phyloP scores from a whole-genome alignment of 1,140 invertebrate species.

The Cepaea nemoralis region DNA sequence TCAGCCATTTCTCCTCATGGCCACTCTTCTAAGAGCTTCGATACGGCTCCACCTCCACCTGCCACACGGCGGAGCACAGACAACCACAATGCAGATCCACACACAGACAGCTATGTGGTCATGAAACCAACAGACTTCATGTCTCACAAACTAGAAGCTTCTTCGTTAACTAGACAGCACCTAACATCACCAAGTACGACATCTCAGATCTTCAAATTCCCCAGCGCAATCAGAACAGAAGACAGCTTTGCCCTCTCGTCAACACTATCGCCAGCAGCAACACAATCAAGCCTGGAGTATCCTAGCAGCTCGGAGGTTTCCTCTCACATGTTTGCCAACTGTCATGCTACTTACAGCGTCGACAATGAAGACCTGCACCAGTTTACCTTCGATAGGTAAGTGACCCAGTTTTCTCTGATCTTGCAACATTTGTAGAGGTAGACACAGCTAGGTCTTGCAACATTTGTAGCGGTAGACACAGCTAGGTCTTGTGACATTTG shows the following conservation, averaged over 20 bases:
- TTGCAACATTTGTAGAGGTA: too few species aligned
- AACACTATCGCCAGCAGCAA: conserved; percentile 24
- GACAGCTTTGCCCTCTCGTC: conserved; percentile 22
- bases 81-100: background rate
- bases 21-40: background rate
- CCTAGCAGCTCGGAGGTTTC: conserved; percentile 50
- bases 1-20: too few species aligned
- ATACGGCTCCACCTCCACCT: too few species aligned
- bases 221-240: conserved; percentile 13
- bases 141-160: background rate
- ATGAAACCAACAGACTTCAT: background rate
- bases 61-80: background rate
- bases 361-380: conserved; percentile 92
- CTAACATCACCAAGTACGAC: background rate
- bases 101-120: background rate
- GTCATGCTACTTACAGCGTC: conserved; percentile 77
- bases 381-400: conserved; percentile 82
- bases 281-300: background rate
- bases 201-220: conserved; percentile 32
- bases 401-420: too few species aligned
- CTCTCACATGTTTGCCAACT: conserved; percentile 62
- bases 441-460: too few species aligned
- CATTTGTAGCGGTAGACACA: too few species aligned
- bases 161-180: background rate
- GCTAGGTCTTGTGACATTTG: too few species aligned